Conservation (phyloP, 2,888 invertebrate genomes). For the Amphipoea lucens region DNA sequence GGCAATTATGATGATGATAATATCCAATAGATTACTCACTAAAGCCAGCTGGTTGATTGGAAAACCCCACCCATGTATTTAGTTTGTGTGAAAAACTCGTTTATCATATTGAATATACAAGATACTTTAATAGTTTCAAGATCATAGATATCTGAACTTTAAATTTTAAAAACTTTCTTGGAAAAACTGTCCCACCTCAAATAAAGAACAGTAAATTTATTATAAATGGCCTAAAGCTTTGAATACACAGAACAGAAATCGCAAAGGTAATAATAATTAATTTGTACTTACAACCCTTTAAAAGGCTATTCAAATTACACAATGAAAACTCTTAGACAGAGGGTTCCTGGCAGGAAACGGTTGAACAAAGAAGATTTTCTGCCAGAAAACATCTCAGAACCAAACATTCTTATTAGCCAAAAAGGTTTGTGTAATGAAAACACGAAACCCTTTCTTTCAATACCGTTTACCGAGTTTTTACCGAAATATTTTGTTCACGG, state of each 20-base stretch:
- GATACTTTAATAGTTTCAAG: no score
- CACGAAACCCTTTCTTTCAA: conserved; percentile 71
- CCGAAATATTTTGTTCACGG: conserved; percentile 63
- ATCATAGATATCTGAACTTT: no score
- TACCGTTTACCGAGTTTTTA: conserved; percentile 55
- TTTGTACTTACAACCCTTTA: conserved; percentile 32
- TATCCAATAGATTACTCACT: no score
- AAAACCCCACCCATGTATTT: no score
- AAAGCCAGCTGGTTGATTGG: no score
- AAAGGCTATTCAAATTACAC: conserved; percentile 47
- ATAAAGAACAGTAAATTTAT: neutral
- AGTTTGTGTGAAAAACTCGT: no score
- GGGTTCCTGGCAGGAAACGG: conserved; percentile 52
- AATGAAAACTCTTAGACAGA: conserved; percentile 47
- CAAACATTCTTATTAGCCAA: conserved; percentile 74
- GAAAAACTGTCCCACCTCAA: no score
- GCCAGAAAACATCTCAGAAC: conserved; percentile 59
- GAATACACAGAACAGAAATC: conserved; percentile 15
- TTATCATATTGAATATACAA: no score
- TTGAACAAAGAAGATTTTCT: conserved; percentile 62
- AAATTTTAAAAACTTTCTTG: no score
- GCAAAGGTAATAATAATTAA: conserved; percentile 38
- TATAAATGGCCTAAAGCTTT: neutral
- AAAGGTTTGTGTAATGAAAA: conserved; percentile 71
- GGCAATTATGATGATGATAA: no score